Percentiles rank a stretch among this genome's conserved stretches.
Conservation (phyloP, 2,113 vertebrate genomes). For the Origma solitaria region DNA sequence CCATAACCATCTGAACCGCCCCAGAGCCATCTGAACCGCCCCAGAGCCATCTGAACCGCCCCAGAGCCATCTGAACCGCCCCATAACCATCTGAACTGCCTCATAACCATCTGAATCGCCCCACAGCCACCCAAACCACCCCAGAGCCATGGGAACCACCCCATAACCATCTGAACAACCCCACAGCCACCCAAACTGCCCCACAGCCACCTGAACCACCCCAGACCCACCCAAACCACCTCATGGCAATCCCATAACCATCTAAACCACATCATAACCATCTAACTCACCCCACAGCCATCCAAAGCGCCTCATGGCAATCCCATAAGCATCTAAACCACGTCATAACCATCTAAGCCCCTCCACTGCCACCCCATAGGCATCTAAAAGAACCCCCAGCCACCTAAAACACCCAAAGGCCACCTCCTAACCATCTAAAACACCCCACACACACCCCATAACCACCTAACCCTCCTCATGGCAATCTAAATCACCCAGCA, state of each 20-base stretch:
- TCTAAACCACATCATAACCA: accelerated
- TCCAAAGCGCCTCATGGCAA: accelerated
- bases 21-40: too few relatives aligned
- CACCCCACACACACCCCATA: too few relatives aligned
- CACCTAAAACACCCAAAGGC: not conserved
- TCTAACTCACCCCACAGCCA: accelerated
- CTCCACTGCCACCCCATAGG: not conserved
- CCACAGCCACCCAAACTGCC: too few relatives aligned
- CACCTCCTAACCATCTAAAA: accelerated
- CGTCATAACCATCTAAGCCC: too few relatives aligned
- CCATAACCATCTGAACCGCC: too few relatives aligned
- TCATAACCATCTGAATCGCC: not conserved
- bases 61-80: not conserved
- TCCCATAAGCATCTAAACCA: not conserved
- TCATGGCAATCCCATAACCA: accelerated
- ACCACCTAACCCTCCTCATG: accelerated
- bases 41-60: not conserved
- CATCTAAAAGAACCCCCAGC: not conserved
- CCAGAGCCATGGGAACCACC: accelerated
- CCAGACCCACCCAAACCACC: accelerated
- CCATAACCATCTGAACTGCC: not conserved
- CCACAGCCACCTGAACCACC: too few relatives aligned
- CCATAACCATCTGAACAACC: not conserved
- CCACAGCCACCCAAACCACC: not conserved
- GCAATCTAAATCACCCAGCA: not conserved